These are phyloP conservation scores for Sebastes baramenuke DNA, from an alignment of 2,797 vertebrate species.

Conservation along the genomic window DNA sequence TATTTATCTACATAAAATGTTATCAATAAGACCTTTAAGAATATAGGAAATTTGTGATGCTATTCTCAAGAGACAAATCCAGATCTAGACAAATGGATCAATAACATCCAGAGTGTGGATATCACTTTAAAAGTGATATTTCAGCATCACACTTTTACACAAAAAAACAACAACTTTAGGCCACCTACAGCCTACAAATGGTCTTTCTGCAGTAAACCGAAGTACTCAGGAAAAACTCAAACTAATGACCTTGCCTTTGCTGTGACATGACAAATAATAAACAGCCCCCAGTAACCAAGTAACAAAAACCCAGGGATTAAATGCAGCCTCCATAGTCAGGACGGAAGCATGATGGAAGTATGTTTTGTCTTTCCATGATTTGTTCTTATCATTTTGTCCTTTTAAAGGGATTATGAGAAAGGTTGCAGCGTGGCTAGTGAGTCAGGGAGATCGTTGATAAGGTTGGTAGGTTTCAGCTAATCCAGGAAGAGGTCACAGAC, in stretches of 20 bases:
- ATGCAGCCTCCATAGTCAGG: constrained; percentile 56
- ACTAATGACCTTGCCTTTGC: constrained; percentile 27
- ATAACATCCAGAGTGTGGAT: not conserved
- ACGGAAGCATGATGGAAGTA: constrained; percentile 47
- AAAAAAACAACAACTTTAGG: not conserved
- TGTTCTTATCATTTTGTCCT: constrained; percentile 60
- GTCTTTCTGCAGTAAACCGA: not conserved
- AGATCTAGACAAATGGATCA: not conserved
- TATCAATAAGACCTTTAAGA: too few species aligned
- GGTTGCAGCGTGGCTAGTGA: constrained; percentile 45
- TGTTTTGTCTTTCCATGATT: constrained; percentile 67
- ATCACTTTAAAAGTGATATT: not conserved
- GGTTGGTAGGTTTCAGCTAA: constrained; percentile 63
- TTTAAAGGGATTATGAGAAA: constrained; percentile 70
- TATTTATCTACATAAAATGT: too few species aligned
- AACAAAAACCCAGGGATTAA: constrained; percentile 70
- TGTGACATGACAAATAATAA: constrained; percentile 49
- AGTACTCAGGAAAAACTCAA: constrained; percentile 22
- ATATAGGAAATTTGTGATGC: not conserved
- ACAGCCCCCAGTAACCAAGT: constrained; percentile 62
- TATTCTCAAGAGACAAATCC: not conserved
- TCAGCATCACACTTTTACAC: not conserved
- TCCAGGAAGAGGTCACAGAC: constrained; percentile 57
- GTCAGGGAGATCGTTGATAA: constrained; percentile 74
- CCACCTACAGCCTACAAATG: not conserved